Evolutionary conservation across 2,888 invertebrate genomes (phyloP).

Genomic region (Pristionchus exspectatus): DNA sequence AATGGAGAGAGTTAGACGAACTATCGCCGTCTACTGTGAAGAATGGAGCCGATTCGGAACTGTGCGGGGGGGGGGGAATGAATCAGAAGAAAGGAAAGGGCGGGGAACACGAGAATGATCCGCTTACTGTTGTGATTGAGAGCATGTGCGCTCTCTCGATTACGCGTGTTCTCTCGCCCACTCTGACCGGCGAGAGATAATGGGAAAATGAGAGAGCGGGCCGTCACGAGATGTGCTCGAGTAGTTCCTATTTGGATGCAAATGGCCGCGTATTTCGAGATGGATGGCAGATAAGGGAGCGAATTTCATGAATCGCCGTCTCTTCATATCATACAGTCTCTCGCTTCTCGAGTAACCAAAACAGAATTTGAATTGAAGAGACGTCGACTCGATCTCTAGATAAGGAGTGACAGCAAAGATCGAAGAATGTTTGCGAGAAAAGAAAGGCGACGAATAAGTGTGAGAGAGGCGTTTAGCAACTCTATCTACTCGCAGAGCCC

Average conservation of each 20-base stretch:
- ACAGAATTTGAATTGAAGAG: not conserved
- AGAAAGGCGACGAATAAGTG: not conserved
- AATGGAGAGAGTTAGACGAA: conserved; percentile 22
- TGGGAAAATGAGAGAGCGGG: not conserved
- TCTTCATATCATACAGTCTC: not conserved
- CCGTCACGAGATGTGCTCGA: not conserved
- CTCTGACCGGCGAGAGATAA: not conserved
- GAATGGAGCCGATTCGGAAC: not conserved
- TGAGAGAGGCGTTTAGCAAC: not conserved
- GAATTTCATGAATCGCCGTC: not conserved
- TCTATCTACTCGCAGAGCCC: not conserved
- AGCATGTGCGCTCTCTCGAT: not conserved
- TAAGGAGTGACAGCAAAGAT: not conserved
- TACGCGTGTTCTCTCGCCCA: not conserved
- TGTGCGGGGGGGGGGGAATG: not conserved
- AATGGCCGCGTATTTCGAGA: not conserved
- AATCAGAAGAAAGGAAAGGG: conserved; percentile 15
- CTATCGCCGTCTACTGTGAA: not conserved
- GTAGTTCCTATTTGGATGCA: conserved; percentile 13
- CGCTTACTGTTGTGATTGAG: conserved; percentile 39
- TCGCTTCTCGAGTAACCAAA: not conserved
- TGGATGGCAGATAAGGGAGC: not conserved
- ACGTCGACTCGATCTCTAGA: not conserved
- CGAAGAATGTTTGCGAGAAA: not conserved
- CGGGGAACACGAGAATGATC: conserved; percentile 22